Evolutionary conservation across 2,888 invertebrate species (phyloP), one percentile per base, ranked within the genome.

Genomic region (Habrosyne pyritoides): DNA sequence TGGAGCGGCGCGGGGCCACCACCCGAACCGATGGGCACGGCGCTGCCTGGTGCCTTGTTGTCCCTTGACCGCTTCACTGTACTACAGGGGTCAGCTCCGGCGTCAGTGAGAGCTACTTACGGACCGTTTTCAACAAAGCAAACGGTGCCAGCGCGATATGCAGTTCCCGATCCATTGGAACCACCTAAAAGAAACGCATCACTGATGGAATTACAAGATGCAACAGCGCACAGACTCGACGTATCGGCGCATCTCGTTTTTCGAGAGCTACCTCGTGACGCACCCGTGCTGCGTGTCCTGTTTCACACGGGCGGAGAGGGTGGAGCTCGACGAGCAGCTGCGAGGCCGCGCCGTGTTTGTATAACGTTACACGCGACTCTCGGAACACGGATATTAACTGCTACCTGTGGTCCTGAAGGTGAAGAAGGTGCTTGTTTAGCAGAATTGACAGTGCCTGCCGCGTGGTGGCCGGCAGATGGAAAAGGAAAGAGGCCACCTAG

Each of bases 121-220:
- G 99, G 98, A 4, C 98, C 98, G 7, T 98, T 98, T 89, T 97
- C 97, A 70, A 98, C 98, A 54, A 98, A 98, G 81, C 98, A 98
- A 89, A 98, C 98, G 0, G 98, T 98, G 42, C 98, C 98, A 42
- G 97, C 98, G 1, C 94, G 96, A 51, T 97, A 97, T 81, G 96
- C 98, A 60, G 97, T 98, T 52, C 97, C 97, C 6, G 97, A 98
- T 85, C 95, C 96, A 0, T 86, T 96, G 60, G 96, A 96, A 75
- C 94, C 94, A 28, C 93, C 94, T 2, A 79, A 80, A 56, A 82
- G 93, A 75, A 94, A 94, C 71, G 93, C 94, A 1, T 94, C 94
- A 21, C 85, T 96, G 58, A 73, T 86, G 21, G 91, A 92, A 71
- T 69, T 91, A 33, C 95, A 95, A 73, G 94, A 95, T 58, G 93